These are phyloP conservation scores for Heliconius cydno DNA, from an alignment of 2,888 invertebrate genomes.

Conservation along the genomic window DNA sequence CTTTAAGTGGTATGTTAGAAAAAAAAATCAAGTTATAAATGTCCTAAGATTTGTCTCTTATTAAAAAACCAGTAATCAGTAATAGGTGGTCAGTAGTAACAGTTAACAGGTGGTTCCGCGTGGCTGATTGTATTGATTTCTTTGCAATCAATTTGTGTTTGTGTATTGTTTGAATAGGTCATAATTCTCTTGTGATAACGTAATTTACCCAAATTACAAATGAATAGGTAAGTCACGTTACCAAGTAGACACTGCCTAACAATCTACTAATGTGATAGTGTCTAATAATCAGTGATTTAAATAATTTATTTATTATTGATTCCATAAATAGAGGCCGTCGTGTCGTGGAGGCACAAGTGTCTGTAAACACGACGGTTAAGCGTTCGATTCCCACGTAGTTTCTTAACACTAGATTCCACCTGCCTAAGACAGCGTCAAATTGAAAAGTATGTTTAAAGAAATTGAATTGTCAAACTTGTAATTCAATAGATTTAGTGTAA, in stretches of 20 bases:
- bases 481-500: too few relatives aligned
- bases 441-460: too few relatives aligned
- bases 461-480: too few relatives aligned
- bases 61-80: not conserved
- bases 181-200: constrained; percentile 7
- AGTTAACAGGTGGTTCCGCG: not conserved
- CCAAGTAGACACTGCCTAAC: not conserved
- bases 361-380: too few relatives aligned
- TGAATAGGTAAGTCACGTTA: not conserved
- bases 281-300: too few relatives aligned
- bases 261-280: too few relatives aligned
- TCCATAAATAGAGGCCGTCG: too few relatives aligned
- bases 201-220: constrained; percentile 4
- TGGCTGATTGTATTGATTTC: constrained; percentile 30
- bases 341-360: too few relatives aligned
- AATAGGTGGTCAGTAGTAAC: not conserved
- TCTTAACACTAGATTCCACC: too few relatives aligned
- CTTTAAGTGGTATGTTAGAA: not conserved
- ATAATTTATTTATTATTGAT: too few relatives aligned
- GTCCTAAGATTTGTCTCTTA: not conserved
- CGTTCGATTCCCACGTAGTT: too few relatives aligned
- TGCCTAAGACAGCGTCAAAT: too few relatives aligned
- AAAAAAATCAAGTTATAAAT: not conserved
- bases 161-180: constrained; percentile 17
- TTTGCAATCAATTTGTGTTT: constrained; percentile 7